Base-by-base conservation (phyloP, 1,140 invertebrate genomes). In the Drosophila malerkotliana region DNA sequence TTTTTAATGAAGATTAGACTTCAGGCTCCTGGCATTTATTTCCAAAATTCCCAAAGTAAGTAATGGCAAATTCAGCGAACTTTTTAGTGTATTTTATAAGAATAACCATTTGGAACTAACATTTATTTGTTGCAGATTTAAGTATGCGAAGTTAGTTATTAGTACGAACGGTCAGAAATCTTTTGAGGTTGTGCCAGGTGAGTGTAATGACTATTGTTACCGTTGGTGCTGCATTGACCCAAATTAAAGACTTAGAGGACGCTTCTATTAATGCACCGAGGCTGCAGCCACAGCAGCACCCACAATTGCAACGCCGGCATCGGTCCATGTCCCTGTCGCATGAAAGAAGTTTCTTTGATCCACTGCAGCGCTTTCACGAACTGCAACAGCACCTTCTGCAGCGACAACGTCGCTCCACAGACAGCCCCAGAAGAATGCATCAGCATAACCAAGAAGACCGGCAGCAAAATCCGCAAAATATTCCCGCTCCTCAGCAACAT, bases 171-270 rank as follows among this genome's bases (percentile, higher is more conserved):
- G 78, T 12, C 51, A 39, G n/a, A 56, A 39, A 6, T 61, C 75
- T 21, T 81, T 79, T 44, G 77, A 81, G 62, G 56, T 62, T 28
- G 54, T 81, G 53, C 34, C 78, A 18, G 44, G 61, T 52, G 14
- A 68, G 10, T 37, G 24, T 37, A 8, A 15, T 44, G 3, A 30
- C 1, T 9, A 4, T 21, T 21, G 44, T 18, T 47, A 7, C 10
- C 1, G n/a, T 10, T 15, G 44, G 18, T 47, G 44, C 9, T 15
- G n/a, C 41, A 44, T 5, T 18, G 41, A 18, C 41, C 2, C 14
- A 44, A 9, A 37, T 10, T 37, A 37, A 37, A n/a, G 34, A 37
- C 10, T 12, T 10, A 12, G 12, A 37, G 34, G 34, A 37, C 3
- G 4, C 10, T 37, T 10, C 12, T n/a, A n/a, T 4, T 10, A 4